Percentiles rank a stretch among this genome's conserved stretches.
Conservation (phyloP, 2,888 invertebrate species). For the Acrocyrtus sp. region DNA sequence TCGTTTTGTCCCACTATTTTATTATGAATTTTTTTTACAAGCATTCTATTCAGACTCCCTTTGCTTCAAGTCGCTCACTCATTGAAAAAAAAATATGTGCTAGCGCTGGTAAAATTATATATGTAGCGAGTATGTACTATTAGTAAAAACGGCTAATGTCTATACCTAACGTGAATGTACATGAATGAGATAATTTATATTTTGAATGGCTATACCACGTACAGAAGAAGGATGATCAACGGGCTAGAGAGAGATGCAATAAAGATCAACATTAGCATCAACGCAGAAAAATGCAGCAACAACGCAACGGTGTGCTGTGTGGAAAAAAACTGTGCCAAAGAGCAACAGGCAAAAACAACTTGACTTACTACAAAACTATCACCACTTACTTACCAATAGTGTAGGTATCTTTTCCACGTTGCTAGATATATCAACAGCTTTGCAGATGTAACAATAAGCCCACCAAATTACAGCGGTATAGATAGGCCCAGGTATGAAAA, state of each 20-base stretch:
- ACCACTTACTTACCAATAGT: background rate
- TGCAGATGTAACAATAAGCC: background rate
- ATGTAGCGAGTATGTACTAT: background rate
- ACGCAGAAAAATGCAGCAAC: no score
- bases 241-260: conserved; percentile 14
- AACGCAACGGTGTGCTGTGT: background rate
- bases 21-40: conserved; percentile 40
- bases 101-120: background rate
- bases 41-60: no score
- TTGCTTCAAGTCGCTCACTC: no score
- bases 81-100: background rate
- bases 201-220: no score
- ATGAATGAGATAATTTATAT: background rate
- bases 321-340: background rate
- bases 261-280: no score
- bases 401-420: background rate
- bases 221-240: background rate
- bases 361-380: background rate
- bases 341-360: conserved; percentile 42
- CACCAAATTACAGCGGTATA: conserved; percentile 14
- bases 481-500: no score
- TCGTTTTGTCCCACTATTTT: conserved; percentile 49
- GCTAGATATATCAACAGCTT: background rate
- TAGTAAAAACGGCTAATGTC: background rate
- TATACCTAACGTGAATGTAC: background rate